A percentile compares a stretch with the other conserved stretches of the same genome.
These are phyloP conservation scores for Semnornis frantzii DNA, from an alignment of 2,113 vertebrate species.

Conservation along the genomic window DNA sequence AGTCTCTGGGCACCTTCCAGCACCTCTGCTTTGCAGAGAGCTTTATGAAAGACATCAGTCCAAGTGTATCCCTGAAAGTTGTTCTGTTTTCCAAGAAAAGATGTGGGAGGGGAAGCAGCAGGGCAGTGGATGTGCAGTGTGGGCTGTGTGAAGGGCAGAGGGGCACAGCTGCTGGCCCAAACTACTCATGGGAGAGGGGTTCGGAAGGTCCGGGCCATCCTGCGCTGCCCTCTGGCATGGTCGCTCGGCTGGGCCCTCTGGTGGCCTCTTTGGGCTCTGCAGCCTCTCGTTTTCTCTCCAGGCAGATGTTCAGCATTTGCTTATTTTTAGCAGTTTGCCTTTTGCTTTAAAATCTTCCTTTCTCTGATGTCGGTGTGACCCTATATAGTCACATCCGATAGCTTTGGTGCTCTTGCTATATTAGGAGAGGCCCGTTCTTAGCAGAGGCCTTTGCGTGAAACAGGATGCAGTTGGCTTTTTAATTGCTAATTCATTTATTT, in stretches of 20 bases:
- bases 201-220: accelerated
- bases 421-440: conserved; percentile 44
- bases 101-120: neutral
- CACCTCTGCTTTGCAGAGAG: neutral
- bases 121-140: neutral
- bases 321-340: conserved; percentile 52
- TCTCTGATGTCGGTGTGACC: neutral
- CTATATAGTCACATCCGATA: conserved; percentile 18
- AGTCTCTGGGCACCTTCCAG: too few species aligned
- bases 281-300: neutral
- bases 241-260: neutral
- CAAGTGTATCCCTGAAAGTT: neutral
- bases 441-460: neutral
- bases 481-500: neutral
- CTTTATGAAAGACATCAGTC: neutral
- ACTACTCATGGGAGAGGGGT: too few species aligned
- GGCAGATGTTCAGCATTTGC: neutral
- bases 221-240: neutral
- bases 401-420: conserved; percentile 15
- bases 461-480: neutral
- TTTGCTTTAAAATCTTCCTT: conserved; percentile 32
- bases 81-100: neutral
- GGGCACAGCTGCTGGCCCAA: neutral
- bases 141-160: neutral
- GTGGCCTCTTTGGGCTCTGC: conserved; percentile 11